These are phyloP conservation scores for Scaptomyza pallida DNA, from an alignment of 1,140 invertebrate genomes.

Conservation along the genomic window DNA sequence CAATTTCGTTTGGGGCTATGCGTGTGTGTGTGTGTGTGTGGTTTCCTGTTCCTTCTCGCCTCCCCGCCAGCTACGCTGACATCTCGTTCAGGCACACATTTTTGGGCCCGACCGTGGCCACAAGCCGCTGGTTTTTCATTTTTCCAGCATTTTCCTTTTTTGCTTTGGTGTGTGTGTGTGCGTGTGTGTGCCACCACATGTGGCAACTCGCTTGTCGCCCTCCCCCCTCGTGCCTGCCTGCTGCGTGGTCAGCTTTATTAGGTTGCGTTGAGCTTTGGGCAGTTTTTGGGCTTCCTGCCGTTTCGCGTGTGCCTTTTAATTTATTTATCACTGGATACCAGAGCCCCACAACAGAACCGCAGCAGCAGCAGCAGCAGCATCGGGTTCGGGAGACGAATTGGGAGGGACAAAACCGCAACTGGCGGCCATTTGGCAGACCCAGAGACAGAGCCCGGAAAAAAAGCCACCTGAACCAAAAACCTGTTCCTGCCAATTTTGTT, in stretches of 20 bases:
- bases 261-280: conserved; percentile 54
- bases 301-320: conserved; percentile 80
- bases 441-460: background rate
- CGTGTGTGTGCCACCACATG: conserved; percentile 42
- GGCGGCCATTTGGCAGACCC: conserved; percentile 45
- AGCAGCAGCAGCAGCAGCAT: conserved; percentile 6
- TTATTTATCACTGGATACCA: conserved; percentile 66
- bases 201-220: background rate
- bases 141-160: background rate
- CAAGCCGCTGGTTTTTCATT: conserved; percentile 58
- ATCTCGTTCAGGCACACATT: conserved; percentile 27
- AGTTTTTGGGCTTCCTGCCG: conserved; percentile 61
- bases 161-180: conserved; percentile 2
- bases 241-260: conserved; percentile 73
- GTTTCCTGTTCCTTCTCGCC: conserved; percentile 45
- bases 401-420: conserved; percentile 5
- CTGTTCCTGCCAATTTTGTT: conserved; percentile 58
- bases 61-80: background rate
- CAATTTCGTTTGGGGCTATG: conserved; percentile 66
- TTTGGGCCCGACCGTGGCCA: conserved; percentile 55
- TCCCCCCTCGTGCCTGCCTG: background rate
- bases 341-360: conserved; percentile 27
- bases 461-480: background rate
- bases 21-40: conserved; percentile 20
- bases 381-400: background rate